A percentile compares a stretch with the other conserved stretches of the same genome.
Evolutionary conservation across 2,113 vertebrate genomes (phyloP).

Genomic region (Carettochelys insculpta): DNA sequence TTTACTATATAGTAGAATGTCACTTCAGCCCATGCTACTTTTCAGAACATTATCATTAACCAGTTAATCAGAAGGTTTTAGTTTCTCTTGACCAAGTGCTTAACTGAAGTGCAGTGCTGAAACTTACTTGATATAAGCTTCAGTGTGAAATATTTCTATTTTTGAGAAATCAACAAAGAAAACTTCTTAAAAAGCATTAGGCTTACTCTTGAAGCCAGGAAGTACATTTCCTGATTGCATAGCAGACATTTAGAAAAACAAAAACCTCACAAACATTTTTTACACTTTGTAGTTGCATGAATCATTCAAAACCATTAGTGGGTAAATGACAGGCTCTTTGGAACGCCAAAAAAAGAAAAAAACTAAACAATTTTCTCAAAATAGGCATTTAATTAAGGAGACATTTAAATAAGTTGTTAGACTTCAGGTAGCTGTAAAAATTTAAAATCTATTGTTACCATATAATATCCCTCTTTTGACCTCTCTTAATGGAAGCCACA

Average conservation of each 20-base stretch:
- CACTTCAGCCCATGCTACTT: background rate
- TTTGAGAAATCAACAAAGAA: background rate
- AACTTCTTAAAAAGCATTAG: background rate
- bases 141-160: background rate
- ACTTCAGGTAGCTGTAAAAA: background rate
- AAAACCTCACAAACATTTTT: background rate
- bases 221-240: background rate
- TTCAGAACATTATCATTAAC: background rate
- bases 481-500: background rate
- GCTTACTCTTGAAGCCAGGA: background rate
- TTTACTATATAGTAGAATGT: background rate
- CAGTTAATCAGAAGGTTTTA: background rate
- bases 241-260: background rate
- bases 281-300: background rate
- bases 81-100: background rate
- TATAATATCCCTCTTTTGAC: background rate
- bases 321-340: background rate
- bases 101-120: background rate
- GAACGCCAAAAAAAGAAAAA: background rate
- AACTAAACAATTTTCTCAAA: background rate
- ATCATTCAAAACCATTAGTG: background rate
- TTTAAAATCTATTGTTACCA: background rate
- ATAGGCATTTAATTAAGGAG: background rate
- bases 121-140: background rate
- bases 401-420: background rate